Conservation (phyloP, 2,113 vertebrate genomes). For the Varanus komodoensis region DNA sequence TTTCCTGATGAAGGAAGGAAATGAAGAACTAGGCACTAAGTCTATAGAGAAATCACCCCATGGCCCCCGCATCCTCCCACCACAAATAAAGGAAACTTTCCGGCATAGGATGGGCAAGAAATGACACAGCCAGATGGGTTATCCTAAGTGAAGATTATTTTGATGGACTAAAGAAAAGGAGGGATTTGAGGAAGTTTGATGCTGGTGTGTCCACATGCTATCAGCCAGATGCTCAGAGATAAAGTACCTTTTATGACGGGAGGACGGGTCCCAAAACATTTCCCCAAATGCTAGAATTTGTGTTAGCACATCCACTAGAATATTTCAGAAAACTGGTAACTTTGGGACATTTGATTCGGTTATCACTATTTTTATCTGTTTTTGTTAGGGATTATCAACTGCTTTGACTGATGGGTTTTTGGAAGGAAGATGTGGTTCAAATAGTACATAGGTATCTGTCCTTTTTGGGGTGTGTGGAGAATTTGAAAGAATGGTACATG, state of each 20-base stretch:
- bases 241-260: neutral
- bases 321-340: too few relatives aligned
- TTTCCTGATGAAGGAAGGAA: slow-evolving; percentile 33
- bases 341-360: neutral
- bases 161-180: neutral
- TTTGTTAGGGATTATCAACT: too few relatives aligned
- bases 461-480: too few relatives aligned
- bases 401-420: too few relatives aligned
- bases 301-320: too few relatives aligned
- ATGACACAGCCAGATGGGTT: neutral
- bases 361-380: too few relatives aligned
- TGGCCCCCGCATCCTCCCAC: neutral
- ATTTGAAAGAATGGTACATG: too few relatives aligned
- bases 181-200: neutral
- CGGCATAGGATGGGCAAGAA: neutral
- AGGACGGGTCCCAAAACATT: neutral
- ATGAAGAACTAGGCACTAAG: neutral
- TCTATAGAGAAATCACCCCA: neutral
- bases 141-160: neutral
- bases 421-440: too few relatives aligned
- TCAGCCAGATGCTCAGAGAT: neutral
- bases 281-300: neutral
- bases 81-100: neutral
- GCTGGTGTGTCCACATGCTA: neutral
- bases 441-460: too few relatives aligned